Base-by-base conservation (phyloP, 92 coral and sea anemone species). In the Siderastrea siderea region DNA sequence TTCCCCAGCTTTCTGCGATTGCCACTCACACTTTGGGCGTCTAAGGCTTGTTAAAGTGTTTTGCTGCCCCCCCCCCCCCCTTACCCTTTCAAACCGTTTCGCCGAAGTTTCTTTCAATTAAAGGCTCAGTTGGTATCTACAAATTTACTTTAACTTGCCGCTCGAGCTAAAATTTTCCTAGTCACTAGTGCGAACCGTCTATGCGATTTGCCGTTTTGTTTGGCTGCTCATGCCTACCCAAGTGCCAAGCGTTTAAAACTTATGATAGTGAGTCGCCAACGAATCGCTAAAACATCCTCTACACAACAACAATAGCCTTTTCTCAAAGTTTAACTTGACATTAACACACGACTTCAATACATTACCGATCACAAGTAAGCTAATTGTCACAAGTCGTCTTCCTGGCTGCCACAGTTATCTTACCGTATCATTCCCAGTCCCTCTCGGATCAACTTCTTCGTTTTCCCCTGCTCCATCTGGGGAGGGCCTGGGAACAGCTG, bases 401-500 rank as follows among this genome's bases (percentile, higher is more conserved):
- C 38, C 38, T 26, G 38, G 38, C 38, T 26, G 38, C 38, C 38
- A 26, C 38, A 26, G 38, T 26, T 47, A 80, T 68, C 84, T 47
- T 45, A 80, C 75, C 84, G 51, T 67, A 68, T 17, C 64, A 51
- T 68, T 46, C 61, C 62, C 52, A 49, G 60, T 83, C 45, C 80
- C 87, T 14, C 79, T 57, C 38, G 79, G 87, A 60, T 72, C 87
- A 26, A 45, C 51, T 7, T 74, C 80, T 13, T 73, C 87, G 80
- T 16, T 50, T 59, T 50, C 87, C 61, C 72, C 47, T 55, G 72
- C 87, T 62, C 80, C 80, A 53, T 72, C 87, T 11, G 87, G 87
- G 47, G 79, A 71, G 64, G 89, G 82, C 58, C 83, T 73, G 2
- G 82, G 89, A 38, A 63, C 58, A 7, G 82, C 76, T 52, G 89